These are phyloP conservation scores for Metopia argyrocephala DNA, from an alignment of 2,888 invertebrate species.

Conservation along the genomic window DNA sequence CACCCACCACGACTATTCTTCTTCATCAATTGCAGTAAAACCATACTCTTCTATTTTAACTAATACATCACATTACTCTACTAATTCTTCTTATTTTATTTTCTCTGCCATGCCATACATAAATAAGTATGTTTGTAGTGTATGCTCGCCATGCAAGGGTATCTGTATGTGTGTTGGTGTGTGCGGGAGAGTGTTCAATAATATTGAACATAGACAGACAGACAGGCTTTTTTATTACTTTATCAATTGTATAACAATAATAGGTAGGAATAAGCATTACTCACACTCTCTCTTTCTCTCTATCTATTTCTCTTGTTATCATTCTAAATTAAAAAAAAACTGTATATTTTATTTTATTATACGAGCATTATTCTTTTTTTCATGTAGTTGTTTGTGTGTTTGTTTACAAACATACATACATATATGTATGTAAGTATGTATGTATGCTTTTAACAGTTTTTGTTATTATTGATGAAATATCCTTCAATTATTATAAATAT, in stretches of 20 bases:
- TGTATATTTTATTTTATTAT: background rate
- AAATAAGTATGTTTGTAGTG: background rate
- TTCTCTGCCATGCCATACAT: background rate
- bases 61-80: background rate
- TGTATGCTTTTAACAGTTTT: slow-evolving; percentile 58
- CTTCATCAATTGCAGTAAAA: background rate
- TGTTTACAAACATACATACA: background rate
- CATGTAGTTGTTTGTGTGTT: background rate
- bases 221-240: slow-evolving; percentile 61
- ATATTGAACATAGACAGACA: slow-evolving; percentile 33
- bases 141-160: too few species aligned
- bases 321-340: background rate
- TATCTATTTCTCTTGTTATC: background rate
- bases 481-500: slow-evolving; percentile 76
- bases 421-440: background rate
- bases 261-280: slow-evolving; percentile 53
- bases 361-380: background rate
- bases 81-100: slow-evolving; percentile 22
- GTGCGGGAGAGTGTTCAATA: slow-evolving; percentile 7
- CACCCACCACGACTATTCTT: too few species aligned
- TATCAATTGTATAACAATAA: slow-evolving; percentile 58
- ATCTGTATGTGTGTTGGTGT: background rate
- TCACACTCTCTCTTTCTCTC: background rate
- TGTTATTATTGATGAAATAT: slow-evolving; percentile 75
- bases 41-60: background rate